Evolutionary conservation across 2,113 vertebrate species (phyloP).

Genomic region (Pangasianodon gigas): DNA sequence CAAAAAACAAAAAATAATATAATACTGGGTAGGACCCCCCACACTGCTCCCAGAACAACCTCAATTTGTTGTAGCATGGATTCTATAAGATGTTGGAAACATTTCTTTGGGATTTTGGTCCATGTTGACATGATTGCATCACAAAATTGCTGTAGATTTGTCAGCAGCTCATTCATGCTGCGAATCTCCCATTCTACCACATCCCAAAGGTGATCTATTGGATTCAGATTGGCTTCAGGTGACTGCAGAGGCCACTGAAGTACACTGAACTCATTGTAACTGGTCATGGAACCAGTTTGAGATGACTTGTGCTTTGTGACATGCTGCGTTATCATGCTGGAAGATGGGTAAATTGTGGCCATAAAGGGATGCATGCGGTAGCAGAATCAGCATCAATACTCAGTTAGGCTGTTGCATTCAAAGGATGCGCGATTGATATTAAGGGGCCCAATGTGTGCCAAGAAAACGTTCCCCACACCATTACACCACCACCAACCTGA

Average conservation of each 20-base stretch:
- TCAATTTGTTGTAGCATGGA: neutral
- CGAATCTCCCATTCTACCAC: neutral
- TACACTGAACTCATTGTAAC: neutral
- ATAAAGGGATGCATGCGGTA: neutral
- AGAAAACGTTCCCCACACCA: neutral
- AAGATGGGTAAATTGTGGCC: neutral
- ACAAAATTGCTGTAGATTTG: too few species aligned
- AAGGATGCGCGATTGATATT: neutral
- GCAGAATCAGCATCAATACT: neutral
- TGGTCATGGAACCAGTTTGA: neutral
- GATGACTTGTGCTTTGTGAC: neutral
- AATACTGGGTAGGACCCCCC: neutral
- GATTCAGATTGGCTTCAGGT: neutral
- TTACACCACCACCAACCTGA: neutral
- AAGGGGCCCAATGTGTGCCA: neutral
- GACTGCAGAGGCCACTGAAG: neutral
- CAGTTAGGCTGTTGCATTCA: neutral
- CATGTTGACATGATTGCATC: neutral
- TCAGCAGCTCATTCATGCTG: neutral
- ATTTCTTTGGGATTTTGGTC: neutral
- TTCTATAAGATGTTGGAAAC: neutral
- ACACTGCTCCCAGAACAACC: neutral
- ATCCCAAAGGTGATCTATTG: neutral
- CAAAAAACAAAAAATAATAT: neutral
- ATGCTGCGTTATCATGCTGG: neutral